Conservation (phyloP, 2,797 vertebrate species). For the Sebastes reedi region DNA sequence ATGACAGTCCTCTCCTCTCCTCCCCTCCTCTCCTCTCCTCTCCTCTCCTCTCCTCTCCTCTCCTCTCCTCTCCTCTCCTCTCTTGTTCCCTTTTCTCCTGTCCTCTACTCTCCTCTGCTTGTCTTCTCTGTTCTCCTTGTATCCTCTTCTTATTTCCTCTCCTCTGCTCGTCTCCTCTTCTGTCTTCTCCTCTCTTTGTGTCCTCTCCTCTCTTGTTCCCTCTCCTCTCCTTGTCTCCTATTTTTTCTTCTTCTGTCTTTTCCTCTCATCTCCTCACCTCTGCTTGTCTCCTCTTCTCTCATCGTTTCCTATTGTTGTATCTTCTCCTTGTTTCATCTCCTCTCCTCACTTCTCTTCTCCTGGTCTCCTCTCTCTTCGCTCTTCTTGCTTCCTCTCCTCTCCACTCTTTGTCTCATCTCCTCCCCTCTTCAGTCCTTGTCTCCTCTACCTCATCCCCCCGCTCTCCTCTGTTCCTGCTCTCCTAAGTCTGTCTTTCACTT, state of each 20-base stretch:
- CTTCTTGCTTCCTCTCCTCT: no score
- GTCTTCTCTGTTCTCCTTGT: no score
- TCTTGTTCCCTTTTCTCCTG: not conserved
- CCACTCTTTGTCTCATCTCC: no score
- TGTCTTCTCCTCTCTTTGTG: rapidly evolving
- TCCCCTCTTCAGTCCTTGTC: no score
- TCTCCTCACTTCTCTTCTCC: no score
- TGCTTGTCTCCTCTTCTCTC: no score
- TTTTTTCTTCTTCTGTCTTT: not conserved
- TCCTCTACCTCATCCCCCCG: no score
- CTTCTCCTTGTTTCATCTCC: no score
- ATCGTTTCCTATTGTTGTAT: no score
- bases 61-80: not conserved
- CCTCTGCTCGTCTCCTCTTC: not conserved
- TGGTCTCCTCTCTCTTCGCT: no score
- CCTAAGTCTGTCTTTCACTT: not conserved
- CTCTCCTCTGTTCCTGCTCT: not conserved
- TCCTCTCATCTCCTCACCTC: not conserved
- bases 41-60: not conserved
- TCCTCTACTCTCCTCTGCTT: not conserved
- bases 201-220: not conserved
- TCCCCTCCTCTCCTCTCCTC: not conserved
- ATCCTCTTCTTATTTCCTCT: not conserved
- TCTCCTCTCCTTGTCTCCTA: not conserved
- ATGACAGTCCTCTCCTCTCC: not conserved